These are phyloP conservation scores for Petrophora chlorosata DNA, from an alignment of 2,888 invertebrate species.

Conservation along the genomic window DNA sequence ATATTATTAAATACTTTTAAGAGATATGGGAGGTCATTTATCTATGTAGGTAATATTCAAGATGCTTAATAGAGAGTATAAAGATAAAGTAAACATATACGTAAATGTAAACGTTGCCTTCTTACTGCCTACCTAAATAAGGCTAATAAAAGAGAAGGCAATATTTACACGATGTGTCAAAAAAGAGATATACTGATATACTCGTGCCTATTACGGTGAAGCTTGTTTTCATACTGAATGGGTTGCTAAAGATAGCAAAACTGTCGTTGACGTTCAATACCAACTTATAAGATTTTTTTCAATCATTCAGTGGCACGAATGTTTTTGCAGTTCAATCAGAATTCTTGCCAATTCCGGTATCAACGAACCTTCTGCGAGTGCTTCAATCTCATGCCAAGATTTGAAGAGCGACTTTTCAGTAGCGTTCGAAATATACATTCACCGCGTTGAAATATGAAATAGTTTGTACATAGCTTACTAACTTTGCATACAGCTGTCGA, in stretches of 20 bases:
- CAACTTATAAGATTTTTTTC: neutral
- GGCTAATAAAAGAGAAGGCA: too few species aligned
- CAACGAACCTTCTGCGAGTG: slow-evolving; percentile 22
- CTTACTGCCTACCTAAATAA: too few species aligned
- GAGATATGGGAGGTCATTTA: too few species aligned
- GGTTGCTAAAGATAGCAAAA: slow-evolving; percentile 5
- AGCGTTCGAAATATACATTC: neutral
- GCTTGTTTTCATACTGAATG: slow-evolving; percentile 10
- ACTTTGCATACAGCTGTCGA: too few species aligned
- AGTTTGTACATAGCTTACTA: neutral
- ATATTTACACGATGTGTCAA: neutral
- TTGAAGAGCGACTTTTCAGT: slow-evolving; percentile 23
- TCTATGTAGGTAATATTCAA: too few species aligned
- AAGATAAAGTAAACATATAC: neutral
- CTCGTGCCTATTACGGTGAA: neutral
- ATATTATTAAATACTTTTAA: too few species aligned
- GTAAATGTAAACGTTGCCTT: too few species aligned
- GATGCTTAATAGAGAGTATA: too few species aligned
- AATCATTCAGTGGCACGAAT: slow-evolving; percentile 3
- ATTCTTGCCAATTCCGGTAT: slow-evolving; percentile 15
- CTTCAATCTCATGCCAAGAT: slow-evolving; percentile 15
- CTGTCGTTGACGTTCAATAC: slow-evolving; percentile 12
- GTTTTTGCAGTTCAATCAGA: slow-evolving; percentile 19
- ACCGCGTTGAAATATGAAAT: slow-evolving; percentile 17
- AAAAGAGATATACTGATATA: neutral